Evolutionary conservation across 2,113 vertebrate genomes (phyloP).

Genomic region (human): DNA sequence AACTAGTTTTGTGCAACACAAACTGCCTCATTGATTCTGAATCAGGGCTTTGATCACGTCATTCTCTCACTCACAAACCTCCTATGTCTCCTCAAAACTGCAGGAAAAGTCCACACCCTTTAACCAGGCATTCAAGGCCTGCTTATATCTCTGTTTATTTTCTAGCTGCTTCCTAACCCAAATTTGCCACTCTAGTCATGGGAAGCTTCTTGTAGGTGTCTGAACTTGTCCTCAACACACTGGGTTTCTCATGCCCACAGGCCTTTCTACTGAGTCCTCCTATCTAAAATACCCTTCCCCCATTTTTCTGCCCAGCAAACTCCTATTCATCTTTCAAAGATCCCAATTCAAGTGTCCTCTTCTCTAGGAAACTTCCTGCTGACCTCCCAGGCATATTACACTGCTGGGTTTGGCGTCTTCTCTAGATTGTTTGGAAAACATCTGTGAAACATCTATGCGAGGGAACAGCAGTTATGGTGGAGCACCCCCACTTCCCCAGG

Average conservation of each 20-base stretch:
- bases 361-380: background rate
- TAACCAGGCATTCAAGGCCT: background rate
- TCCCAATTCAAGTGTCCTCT: background rate
- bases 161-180: background rate
- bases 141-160: background rate
- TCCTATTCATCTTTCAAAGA: background rate
- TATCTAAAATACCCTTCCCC: background rate
- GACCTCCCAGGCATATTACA: background rate
- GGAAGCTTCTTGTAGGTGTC: background rate
- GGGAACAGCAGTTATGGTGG: background rate
- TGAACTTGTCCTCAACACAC: background rate
- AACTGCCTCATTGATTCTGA: background rate
- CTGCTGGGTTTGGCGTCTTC: background rate
- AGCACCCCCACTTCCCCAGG: background rate
- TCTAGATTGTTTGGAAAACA: background rate
- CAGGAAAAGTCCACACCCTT: background rate
- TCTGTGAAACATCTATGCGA: background rate
- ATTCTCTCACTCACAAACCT: background rate
- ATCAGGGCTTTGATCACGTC: background rate
- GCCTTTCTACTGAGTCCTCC: background rate
- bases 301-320: constrained; percentile 3
- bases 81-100: background rate
- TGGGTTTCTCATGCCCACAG: background rate
- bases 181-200: background rate
- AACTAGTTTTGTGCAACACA: background rate